These are phyloP conservation scores for Schizothorax lantsangensis DNA, from an alignment of 2,797 vertebrate genomes.

Conservation along the genomic window DNA sequence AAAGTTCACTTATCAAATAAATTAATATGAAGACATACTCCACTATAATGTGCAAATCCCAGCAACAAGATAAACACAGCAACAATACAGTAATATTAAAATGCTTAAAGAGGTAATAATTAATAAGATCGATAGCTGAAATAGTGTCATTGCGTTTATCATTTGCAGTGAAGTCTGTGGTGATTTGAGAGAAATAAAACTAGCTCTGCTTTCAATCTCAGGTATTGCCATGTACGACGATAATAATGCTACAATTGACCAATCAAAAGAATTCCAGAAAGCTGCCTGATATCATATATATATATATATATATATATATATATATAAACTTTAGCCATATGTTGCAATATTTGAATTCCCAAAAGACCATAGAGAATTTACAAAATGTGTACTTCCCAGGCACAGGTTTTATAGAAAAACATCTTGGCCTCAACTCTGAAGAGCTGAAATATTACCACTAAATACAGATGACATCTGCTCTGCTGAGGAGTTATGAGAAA, in stretches of 20 bases:
- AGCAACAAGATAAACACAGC: not conserved
- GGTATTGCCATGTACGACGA: not conserved
- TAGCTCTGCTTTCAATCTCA: not conserved
- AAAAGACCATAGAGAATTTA: not conserved
- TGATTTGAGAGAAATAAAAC: not conserved
- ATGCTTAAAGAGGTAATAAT: not conserved
- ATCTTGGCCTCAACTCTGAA: not conserved
- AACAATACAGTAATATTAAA: not conserved
- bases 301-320: too few species aligned
- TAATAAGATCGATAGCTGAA: not conserved
- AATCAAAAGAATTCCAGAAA: not conserved
- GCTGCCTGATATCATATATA: not conserved
- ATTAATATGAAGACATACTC: not conserved
- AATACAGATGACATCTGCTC: conserved; percentile 1
- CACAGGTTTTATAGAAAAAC: not conserved
- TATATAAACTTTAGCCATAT: too few species aligned
- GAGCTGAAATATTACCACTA: not conserved
- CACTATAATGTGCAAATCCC: not conserved
- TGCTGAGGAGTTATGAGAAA: not conserved
- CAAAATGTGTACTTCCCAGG: not conserved
- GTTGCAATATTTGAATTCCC: not conserved
- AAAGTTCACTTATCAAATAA: not conserved
- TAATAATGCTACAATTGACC: not conserved
- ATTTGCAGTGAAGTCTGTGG: not conserved
- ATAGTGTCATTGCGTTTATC: not conserved